A percentile compares a stretch with the other conserved stretches of the same genome.
Evolutionary conservation across 1,140 invertebrate genomes (phyloP).

Genomic region (Platyura marginata): DNA sequence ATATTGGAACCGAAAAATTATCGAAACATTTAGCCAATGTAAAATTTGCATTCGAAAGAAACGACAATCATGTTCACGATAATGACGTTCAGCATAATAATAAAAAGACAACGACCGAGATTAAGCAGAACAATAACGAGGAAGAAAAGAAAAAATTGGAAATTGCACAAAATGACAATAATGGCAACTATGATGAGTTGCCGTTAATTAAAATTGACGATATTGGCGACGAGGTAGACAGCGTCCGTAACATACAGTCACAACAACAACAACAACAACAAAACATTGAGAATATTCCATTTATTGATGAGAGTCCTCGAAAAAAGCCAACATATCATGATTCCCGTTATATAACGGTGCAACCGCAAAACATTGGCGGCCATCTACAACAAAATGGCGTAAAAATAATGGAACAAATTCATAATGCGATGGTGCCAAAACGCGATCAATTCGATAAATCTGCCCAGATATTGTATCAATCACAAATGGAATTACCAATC

Average conservation of each 20-base stretch:
- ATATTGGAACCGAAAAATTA: background rate
- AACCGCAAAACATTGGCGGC: background rate
- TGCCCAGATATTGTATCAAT: slow-evolving; percentile 1
- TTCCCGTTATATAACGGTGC: background rate
- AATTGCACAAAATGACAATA: background rate
- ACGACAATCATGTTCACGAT: background rate
- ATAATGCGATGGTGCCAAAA: background rate
- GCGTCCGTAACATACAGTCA: background rate
- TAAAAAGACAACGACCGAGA: background rate
- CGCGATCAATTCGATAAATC: slow-evolving; percentile 2
- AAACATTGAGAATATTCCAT: slow-evolving; percentile 1
- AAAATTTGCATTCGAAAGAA: slow-evolving; percentile 1
- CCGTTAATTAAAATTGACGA: background rate
- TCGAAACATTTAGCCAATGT: background rate
- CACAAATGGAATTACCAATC: background rate
- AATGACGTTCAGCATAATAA: background rate
- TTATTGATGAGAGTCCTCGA: slow-evolving; percentile 1
- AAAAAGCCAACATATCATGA: background rate
- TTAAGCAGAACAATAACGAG: background rate
- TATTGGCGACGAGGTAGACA: background rate
- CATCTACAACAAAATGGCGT: background rate
- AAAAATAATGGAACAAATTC: background rate
- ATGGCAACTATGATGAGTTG: background rate
- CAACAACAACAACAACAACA: background rate
- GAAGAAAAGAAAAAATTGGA: background rate